Conservation (phyloP, 2,113 vertebrate species). For the Dromiciops gliroides region DNA sequence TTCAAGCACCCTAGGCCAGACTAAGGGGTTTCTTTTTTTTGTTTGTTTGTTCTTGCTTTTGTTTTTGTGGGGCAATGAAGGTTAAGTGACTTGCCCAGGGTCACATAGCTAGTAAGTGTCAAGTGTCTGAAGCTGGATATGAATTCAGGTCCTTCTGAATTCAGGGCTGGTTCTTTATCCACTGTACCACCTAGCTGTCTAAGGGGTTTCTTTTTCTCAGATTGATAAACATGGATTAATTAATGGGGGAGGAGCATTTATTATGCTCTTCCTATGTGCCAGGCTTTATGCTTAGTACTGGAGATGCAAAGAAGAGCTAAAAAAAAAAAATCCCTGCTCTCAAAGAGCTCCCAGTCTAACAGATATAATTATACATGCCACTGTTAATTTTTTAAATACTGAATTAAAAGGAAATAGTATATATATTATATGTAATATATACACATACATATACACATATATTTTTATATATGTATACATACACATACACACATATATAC, state of each 20-base stretch:
- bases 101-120: too few relatives aligned
- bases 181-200: too few relatives aligned
- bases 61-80: too few relatives aligned
- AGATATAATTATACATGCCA: neutral
- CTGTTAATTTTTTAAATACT: neutral
- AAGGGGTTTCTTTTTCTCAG: slow-evolving; percentile 5
- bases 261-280: neutral
- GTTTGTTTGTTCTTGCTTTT: too few relatives aligned
- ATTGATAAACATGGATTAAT: slow-evolving; percentile 16
- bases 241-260: neutral
- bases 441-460: too few relatives aligned
- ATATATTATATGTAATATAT: too few relatives aligned
- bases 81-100: too few relatives aligned
- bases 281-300: neutral
- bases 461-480: too few relatives aligned
- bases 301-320: neutral
- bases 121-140: too few relatives aligned
- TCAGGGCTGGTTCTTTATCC: too few relatives aligned
- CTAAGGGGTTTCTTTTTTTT: neutral
- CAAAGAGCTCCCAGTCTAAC: neutral
- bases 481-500: too few relatives aligned
- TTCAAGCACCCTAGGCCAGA: neutral
- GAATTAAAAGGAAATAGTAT: neutral
- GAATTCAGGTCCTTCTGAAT: too few relatives aligned
- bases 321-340: neutral